Conservation (phyloP, 30 jellyfish, hydroid and myxozoan species). For the Nemopilema nomurai region DNA sequence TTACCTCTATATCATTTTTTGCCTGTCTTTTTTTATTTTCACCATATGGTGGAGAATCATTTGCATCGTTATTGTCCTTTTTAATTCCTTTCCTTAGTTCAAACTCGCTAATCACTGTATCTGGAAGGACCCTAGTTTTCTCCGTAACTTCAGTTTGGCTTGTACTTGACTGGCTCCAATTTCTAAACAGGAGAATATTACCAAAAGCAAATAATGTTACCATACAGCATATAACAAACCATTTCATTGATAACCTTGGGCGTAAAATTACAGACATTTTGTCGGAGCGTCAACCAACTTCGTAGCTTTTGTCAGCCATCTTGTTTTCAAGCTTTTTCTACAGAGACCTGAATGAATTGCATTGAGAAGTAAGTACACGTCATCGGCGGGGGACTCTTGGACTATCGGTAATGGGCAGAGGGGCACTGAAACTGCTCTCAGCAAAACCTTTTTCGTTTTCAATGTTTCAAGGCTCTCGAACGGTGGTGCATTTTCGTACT, state of each 20-base stretch:
- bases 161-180: slow-evolving; percentile 2
- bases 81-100: not conserved
- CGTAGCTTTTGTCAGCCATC: not conserved
- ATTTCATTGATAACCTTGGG: slow-evolving; percentile 13
- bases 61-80: not conserved
- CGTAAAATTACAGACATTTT: slow-evolving; percentile 10
- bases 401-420: no score
- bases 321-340: not conserved
- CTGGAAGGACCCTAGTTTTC: not conserved
- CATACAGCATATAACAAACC: slow-evolving; percentile 14
- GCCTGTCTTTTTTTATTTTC: not conserved
- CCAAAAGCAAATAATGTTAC: slow-evolving; percentile 26
- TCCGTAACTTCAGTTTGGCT: not conserved
- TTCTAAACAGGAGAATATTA: slow-evolving; percentile 7
- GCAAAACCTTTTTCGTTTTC: no score
- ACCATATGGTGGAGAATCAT: not conserved
- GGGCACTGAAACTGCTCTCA: no score
- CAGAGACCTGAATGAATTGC: not conserved
- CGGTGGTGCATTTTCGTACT: no score
- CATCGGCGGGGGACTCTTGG: not conserved
- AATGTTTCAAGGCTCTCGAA: no score
- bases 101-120: not conserved
- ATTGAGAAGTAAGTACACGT: not conserved
- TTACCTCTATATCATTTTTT: no score
- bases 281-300: not conserved